Percentiles rank a stretch among this genome's conserved stretches.
Conservation (phyloP, 1,140 invertebrate genomes). For the Drosophila trapezifrons region DNA sequence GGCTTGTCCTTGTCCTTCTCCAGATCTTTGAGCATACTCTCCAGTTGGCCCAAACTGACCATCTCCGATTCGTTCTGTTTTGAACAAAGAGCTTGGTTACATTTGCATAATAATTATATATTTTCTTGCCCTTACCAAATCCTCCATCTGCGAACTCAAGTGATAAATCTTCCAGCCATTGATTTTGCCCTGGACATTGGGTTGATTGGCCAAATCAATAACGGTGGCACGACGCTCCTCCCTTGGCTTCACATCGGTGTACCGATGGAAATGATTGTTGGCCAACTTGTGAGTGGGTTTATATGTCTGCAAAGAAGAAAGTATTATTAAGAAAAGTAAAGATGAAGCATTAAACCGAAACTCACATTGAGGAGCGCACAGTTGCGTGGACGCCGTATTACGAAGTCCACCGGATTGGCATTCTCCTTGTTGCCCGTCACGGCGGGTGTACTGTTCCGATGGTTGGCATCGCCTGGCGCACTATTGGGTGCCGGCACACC, state of each 20-base stretch:
- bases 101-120: neutral
- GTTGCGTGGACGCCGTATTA: constrained; percentile 74
- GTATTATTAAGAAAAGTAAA: neutral
- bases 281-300: constrained; percentile 86
- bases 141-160: constrained; percentile 95
- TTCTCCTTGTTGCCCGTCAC: constrained; percentile 79
- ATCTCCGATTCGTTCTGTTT: constrained; percentile 65
- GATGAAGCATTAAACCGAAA: neutral
- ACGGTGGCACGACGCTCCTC: constrained; percentile 93
- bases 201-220: constrained; percentile 95
- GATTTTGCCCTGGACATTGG: constrained; percentile 93
- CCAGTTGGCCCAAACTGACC: constrained; percentile 87
- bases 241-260: constrained; percentile 94
- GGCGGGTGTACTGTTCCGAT: constrained; percentile 53
- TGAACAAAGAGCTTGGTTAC: neutral
- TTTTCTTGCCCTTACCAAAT: constrained; percentile 88
- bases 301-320: constrained; percentile 67
- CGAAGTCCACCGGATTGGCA: constrained; percentile 79
- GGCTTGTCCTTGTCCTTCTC: constrained; percentile 87
- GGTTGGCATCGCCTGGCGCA: constrained; percentile 41
- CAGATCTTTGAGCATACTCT: constrained; percentile 87
- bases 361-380: constrained; percentile 80
- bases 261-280: constrained; percentile 92
- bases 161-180: constrained; percentile 98
- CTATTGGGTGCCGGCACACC: constrained; percentile 22